phyloP scores from a whole-genome alignment of 2,888 invertebrate species.

The Diabrotica balteata region DNA sequence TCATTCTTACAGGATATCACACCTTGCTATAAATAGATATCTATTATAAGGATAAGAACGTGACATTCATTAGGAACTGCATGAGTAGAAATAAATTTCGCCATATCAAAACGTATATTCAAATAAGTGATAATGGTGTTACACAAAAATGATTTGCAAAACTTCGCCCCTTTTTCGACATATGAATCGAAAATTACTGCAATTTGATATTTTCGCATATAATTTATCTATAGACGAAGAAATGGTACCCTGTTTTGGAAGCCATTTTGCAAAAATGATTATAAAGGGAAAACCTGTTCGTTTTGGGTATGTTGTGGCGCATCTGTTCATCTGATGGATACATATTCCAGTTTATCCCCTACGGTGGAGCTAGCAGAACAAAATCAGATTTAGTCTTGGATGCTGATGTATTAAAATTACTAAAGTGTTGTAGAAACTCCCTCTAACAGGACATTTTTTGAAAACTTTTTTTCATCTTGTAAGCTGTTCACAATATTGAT shows the following conservation, averaged over 20 bases:
- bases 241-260: slow-evolving; percentile 42
- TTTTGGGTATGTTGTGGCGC: slow-evolving; percentile 46
- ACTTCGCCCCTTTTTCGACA: too few species aligned
- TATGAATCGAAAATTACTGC: too few species aligned
- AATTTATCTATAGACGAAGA: too few species aligned
- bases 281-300: too few species aligned
- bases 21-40: background rate
- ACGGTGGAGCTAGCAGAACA: slow-evolving; percentile 35
- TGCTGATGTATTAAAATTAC: slow-evolving; percentile 11
- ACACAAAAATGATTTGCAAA: too few species aligned
- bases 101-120: slow-evolving; percentile 30
- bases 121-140: slow-evolving; percentile 28
- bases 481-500: too few species aligned
- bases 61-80: background rate
- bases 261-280: slow-evolving; percentile 49
- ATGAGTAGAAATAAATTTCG: background rate
- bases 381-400: slow-evolving; percentile 24
- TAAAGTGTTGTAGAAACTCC: slow-evolving; percentile 34
- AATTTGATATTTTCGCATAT: too few species aligned
- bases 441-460: slow-evolving; percentile 34
- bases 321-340: slow-evolving; percentile 43
- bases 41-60: background rate
- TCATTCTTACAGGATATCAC: background rate
- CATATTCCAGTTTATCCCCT: slow-evolving; percentile 41
- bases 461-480: slow-evolving; percentile 26